A percentile compares a stretch with the other conserved stretches of the same genome.
These are phyloP conservation scores for Onychostoma macrolepis DNA, from an alignment of 2,113 vertebrate species.

Conservation along the genomic window DNA sequence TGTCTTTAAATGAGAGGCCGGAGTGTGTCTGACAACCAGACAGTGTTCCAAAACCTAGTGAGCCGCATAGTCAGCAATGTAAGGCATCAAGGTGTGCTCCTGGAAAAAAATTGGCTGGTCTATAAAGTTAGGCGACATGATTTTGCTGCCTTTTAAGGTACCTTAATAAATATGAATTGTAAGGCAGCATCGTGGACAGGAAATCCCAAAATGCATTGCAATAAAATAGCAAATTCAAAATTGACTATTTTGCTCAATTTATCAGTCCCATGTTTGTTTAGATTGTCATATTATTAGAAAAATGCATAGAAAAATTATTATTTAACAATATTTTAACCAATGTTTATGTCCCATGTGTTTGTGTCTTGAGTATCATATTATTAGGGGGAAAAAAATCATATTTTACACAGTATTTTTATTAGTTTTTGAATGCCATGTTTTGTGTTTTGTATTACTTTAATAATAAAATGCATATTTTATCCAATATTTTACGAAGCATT, in stretches of 20 bases:
- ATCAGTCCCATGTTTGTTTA: neutral
- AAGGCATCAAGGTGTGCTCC: neutral
- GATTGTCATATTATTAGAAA: neutral
- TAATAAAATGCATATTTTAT: no score
- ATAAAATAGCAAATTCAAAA: neutral
- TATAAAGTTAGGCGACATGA: neutral
- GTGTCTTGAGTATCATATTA: neutral
- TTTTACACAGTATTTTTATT: no score
- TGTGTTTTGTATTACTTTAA: no score
- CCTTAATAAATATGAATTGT: neutral
- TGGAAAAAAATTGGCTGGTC: neutral
- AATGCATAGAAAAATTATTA: neutral
- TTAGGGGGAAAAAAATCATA: no score
- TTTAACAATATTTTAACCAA: neutral
- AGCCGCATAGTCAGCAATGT: neutral
- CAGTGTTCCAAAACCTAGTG: neutral
- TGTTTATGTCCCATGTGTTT: neutral
- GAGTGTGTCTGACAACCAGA: neutral
- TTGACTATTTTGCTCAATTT: no score
- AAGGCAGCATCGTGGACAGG: no score
- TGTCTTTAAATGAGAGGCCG: neutral
- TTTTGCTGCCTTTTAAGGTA: neutral
- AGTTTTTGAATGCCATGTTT: no score
- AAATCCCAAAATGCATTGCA: neutral
- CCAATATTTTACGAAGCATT: no score